Evolutionary conservation across 1,140 invertebrate genomes (phyloP).

Genomic region (Drosophila tani): DNA sequence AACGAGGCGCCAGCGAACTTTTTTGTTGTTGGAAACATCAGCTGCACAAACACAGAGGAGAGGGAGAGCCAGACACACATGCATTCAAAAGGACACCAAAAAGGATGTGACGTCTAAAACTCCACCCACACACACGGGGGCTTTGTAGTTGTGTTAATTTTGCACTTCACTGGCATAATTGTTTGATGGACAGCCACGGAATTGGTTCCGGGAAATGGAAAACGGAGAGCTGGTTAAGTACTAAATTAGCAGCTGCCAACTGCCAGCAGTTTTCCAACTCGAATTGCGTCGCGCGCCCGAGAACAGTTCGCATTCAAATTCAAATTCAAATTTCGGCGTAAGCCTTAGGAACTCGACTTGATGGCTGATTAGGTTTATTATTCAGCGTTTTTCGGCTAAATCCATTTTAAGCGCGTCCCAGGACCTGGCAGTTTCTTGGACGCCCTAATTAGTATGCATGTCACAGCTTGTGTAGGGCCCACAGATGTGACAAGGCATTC

Average conservation of each 20-base stretch:
- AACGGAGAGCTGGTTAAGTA: conserved; percentile 38
- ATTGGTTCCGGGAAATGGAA: conserved; percentile 14
- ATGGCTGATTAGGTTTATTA: conserved; percentile 79
- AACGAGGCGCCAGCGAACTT: conserved; percentile 59
- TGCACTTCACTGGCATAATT: conserved; percentile 37
- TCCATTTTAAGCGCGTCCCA: conserved; percentile 61
- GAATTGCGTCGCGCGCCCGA: conserved; percentile 45
- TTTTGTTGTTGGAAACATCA: conserved; percentile 23
- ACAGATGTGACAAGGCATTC: conserved; percentile 40
- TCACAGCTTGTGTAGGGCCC: conserved; percentile 50
- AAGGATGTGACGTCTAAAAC: conserved; percentile 26
- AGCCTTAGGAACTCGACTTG: conserved; percentile 39
- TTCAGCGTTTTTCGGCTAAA: conserved; percentile 63
- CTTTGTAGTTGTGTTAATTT: conserved; percentile 9
- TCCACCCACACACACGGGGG: conserved; percentile 1
- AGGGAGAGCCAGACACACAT: conserved; percentile 5
- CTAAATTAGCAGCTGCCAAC: conserved; percentile 45
- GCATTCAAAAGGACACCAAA: conserved; percentile 9
- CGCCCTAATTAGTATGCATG: conserved; percentile 75
- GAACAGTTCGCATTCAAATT: conserved; percentile 59
- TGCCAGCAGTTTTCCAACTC: conserved; percentile 27
- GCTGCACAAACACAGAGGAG: conserved; percentile 35
- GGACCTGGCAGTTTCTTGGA: conserved; percentile 12
- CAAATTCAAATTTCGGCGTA: conserved; percentile 48
- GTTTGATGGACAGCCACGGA: conserved; percentile 36